Evolutionary conservation across 1,140 invertebrate genomes (phyloP).

Genomic region (Solenopsis invicta): DNA sequence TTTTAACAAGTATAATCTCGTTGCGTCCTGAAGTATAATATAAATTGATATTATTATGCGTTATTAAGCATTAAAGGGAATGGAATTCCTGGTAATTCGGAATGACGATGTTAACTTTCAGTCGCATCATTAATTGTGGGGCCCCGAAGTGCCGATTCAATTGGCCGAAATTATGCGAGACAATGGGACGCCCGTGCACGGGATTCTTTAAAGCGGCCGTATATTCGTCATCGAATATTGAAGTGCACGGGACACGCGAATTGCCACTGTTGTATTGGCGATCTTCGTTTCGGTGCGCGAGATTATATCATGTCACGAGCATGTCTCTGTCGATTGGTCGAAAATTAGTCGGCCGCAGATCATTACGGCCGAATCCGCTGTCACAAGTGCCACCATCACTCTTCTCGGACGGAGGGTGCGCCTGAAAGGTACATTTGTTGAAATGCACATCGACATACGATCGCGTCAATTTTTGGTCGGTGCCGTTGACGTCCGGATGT

Average conservation of each 20-base stretch:
- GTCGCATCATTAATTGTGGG: conserved; percentile 15
- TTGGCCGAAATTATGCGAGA: background rate
- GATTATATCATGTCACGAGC: conserved; percentile 72
- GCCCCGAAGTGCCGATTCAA: background rate
- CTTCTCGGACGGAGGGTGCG: conserved; percentile 27
- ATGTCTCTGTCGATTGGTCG: conserved; percentile 67
- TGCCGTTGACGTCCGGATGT: background rate
- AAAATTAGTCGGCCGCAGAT: conserved; percentile 62
- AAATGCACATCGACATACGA: conserved; percentile 52
- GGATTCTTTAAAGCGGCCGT: conserved; percentile 9
- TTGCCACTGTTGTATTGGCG: conserved; percentile 65
- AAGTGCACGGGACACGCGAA: conserved; percentile 42
- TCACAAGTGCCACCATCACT: conserved; percentile 23
- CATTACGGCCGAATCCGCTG: conserved; percentile 59
- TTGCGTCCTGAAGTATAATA: conserved; percentile 20
- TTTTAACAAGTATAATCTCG: conserved; percentile 11
- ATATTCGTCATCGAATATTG: background rate
- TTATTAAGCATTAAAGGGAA: conserved; percentile 29
- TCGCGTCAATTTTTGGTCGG: conserved; percentile 67
- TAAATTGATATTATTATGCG: conserved; percentile 31
- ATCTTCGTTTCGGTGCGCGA: conserved; percentile 70
- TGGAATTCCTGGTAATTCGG: conserved; percentile 14
- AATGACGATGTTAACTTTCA: conserved; percentile 20
- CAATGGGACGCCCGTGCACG: background rate
- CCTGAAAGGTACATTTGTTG: conserved; percentile 57